Conservation (phyloP, 2,113 vertebrate species). For the Pachyramphus minor region DNA sequence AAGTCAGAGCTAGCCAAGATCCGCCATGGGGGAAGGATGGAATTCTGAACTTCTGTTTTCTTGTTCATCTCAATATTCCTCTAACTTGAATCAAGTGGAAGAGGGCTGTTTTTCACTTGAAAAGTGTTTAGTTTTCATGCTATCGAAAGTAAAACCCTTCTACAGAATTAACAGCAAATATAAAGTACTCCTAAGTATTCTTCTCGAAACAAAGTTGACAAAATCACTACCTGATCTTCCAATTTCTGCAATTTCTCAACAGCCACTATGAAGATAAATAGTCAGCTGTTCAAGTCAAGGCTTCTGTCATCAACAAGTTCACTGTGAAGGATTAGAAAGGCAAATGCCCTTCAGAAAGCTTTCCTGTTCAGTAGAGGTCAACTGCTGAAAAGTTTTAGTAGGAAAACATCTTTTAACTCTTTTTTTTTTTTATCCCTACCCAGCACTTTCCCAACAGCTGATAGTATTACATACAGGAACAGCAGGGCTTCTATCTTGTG, state of each 20-base stretch:
- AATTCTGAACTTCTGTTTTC: background rate
- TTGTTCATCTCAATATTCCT: background rate
- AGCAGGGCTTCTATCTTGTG: background rate
- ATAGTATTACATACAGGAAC: background rate
- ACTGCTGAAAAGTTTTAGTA: background rate
- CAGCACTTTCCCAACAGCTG: background rate
- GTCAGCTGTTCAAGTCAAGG: background rate
- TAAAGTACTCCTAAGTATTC: background rate
- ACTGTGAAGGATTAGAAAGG: background rate
- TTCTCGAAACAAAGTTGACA: background rate
- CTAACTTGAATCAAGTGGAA: background rate
- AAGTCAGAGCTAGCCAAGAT: background rate
- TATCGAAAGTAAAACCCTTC: background rate
- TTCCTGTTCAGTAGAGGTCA: background rate
- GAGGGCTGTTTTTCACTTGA: background rate
- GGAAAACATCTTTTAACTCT: background rate
- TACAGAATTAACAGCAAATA: background rate
- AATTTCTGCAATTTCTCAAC: background rate
- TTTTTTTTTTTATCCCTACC: background rate
- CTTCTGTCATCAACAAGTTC: background rate
- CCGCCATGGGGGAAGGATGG: background rate
- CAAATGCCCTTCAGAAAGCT: background rate
- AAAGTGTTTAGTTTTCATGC: background rate
- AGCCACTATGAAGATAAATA: slow-evolving; percentile 6
- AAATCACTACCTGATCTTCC: background rate